Evolutionary conservation across 1,140 invertebrate genomes (phyloP), one percentile per base, ranked within the genome.

Genomic region (Aphelenchoides fujianensis): DNA sequence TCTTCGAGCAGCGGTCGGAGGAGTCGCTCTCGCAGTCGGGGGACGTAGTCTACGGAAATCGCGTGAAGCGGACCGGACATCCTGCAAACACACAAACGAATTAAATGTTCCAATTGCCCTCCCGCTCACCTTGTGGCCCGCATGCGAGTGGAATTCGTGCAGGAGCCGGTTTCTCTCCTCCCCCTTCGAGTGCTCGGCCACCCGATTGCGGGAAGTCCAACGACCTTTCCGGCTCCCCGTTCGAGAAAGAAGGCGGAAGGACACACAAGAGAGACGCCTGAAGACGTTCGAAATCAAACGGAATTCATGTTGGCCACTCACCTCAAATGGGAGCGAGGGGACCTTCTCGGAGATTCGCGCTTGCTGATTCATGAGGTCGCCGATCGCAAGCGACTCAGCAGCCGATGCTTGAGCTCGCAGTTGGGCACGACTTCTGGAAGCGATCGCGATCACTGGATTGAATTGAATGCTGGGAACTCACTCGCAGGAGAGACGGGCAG

Each of bases 201-300:
- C 98, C 89, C 94, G 94, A 98, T 23, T 88, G 85, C 2, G 97
- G 95, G 86, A 98, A 98, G 78, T 91, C 89, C 7, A 95, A 91
- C 87, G 91, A 90, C 0, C 88, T 88, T 1, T 86, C 86, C 28
- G 94, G 85, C 80, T 90, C 87, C 1, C 95, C 94, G 37, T 90
- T 88, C 89, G 98, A 89, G 34, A 89, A 86, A 76, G 91, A 89
- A 0, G 94, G 92, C 0, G 96, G 96, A 55, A 97, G 87, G 28
- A 96, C 92, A 67, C 92, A 93, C n/a, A 92, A 90, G 86, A 91
- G 95, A 83, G 95, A 90, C 0, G 94, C 94, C 89, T 92, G 84
- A 2, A 23, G 12, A 16, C 23, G 41, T 48, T 48, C 23, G 41
- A 16, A 23, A 48, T 48, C 23, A 23, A 48, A 76, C 73, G 37